phyloP scores from a whole-genome alignment of 1,140 invertebrate species.

The Aporrectodea caliginosa region DNA sequence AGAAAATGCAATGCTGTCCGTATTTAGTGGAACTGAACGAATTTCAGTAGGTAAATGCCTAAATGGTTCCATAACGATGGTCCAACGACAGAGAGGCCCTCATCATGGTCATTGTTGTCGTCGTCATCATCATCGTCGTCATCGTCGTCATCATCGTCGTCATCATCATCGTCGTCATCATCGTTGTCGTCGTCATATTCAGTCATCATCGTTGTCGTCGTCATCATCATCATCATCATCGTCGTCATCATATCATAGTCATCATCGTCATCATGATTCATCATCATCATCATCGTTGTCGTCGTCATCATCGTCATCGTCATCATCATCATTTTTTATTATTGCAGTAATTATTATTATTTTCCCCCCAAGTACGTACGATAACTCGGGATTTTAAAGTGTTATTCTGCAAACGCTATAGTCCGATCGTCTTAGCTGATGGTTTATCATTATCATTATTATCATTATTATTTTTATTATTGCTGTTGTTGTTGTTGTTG shows the following conservation, averaged over 20 bases:
- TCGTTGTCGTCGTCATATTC: background rate
- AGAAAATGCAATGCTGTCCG: too few relatives aligned
- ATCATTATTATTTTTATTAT: too few relatives aligned
- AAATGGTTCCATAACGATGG: too few relatives aligned
- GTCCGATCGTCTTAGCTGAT: too few relatives aligned
- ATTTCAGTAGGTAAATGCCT: too few relatives aligned
- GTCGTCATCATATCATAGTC: background rate
- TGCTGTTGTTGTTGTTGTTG: too few relatives aligned
- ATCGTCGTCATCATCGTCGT: background rate
- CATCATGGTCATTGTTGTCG: background rate
- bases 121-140: background rate
- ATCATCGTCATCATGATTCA: background rate
- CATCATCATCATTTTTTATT: background rate
- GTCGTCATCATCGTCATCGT: background rate
- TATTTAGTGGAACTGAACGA: too few relatives aligned
- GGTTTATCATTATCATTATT: too few relatives aligned
- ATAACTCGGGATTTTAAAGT: too few relatives aligned
- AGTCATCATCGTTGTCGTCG: background rate
- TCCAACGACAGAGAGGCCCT: too few relatives aligned
- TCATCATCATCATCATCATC: constrained; percentile 2
- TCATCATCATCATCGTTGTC: background rate
- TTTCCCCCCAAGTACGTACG: too few relatives aligned
- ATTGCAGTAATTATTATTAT: background rate
- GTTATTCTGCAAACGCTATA: too few relatives aligned
- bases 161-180: background rate